Evolutionary conservation across 2,888 invertebrate species (phyloP).

Genomic region (Chrysolina oricalcia): DNA sequence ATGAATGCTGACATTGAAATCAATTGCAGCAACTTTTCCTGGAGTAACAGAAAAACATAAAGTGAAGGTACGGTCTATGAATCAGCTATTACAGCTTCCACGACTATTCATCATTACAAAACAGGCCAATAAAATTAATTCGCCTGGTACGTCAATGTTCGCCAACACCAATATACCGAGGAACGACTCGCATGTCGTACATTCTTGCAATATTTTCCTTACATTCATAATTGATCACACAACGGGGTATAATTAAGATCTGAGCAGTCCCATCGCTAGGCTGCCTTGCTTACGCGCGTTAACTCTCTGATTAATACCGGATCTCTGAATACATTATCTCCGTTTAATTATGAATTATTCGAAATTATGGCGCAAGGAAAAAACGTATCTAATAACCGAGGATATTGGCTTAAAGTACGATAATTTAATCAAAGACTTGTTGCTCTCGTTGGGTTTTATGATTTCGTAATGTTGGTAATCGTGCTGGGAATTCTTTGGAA

Average conservation of each 20-base stretch:
- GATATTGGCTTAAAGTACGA: conserved; percentile 20
- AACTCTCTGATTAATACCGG: conserved; percentile 55
- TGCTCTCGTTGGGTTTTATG: neutral
- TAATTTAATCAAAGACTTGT: conserved; percentile 17
- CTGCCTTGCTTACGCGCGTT: conserved; percentile 57
- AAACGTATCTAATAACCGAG: conserved; percentile 19
- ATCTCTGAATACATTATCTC: conserved; percentile 53
- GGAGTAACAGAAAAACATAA: too few species aligned
- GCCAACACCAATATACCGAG: conserved; percentile 19
- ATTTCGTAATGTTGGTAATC: neutral
- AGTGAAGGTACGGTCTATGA: neutral
- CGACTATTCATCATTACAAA: conserved; percentile 5
- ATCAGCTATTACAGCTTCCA: neutral
- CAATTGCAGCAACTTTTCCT: too few species aligned
- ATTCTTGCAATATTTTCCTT: conserved; percentile 19
- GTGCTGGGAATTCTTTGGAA: too few species aligned
- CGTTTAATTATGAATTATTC: conserved; percentile 53
- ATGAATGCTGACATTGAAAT: neutral
- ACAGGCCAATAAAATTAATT: conserved; percentile 13
- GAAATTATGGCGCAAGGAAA: conserved; percentile 21
- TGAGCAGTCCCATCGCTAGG: conserved; percentile 39
- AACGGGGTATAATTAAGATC: conserved; percentile 55
- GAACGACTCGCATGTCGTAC: neutral
- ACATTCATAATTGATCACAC: conserved; percentile 47
- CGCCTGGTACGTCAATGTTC: conserved; percentile 14